phyloP scores from a whole-genome alignment of 2,113 vertebrate species.

The Neodon shergylaensis region DNA sequence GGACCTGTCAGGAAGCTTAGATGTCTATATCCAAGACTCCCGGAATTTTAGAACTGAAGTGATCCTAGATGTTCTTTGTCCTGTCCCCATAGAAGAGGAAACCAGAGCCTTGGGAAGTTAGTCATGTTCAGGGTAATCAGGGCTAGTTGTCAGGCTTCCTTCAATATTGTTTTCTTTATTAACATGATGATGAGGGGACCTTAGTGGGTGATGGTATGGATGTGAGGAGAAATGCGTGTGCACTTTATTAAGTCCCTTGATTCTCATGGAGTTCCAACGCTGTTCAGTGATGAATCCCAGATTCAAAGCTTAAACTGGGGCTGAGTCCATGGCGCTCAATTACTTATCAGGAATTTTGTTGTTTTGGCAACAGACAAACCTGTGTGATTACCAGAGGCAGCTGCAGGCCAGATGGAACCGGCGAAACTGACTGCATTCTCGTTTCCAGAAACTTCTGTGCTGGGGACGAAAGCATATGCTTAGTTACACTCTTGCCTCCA shows the following conservation, averaged over 20 bases:
- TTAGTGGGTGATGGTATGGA: not conserved
- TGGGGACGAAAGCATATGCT: not conserved
- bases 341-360: not conserved
- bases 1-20: not conserved
- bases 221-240: not conserved
- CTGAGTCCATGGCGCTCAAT: not conserved
- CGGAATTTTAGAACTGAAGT: not conserved
- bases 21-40: not conserved
- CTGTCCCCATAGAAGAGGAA: not conserved
- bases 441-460: not conserved
- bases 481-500: not conserved
- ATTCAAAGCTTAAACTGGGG: not conserved
- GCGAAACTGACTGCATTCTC: not conserved
- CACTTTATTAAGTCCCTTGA: not conserved
- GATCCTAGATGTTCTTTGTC: not conserved
- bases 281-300: not conserved
- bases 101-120: not conserved
- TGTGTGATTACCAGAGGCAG: constrained; percentile 22
- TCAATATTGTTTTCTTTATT: not conserved
- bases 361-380: not conserved
- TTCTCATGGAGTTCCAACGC: not conserved
- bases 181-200: not conserved
- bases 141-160: not conserved
- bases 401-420: constrained; percentile 32
- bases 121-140: not conserved